These are phyloP conservation scores for Smittia aterrima DNA, from an alignment of 2,888 invertebrate species.

Conservation along the genomic window DNA sequence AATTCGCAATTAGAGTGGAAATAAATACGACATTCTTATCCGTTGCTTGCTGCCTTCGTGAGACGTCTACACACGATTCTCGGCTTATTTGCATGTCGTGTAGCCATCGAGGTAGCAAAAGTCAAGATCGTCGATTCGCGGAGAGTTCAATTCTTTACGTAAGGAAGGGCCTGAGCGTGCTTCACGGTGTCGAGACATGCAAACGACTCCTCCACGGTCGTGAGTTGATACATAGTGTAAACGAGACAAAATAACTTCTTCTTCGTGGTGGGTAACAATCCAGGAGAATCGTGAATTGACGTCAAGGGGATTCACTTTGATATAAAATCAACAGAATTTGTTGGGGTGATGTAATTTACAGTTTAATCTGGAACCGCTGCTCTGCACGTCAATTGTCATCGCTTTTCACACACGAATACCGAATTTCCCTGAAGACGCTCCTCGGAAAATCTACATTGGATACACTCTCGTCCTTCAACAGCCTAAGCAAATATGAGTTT, in stretches of 20 bases:
- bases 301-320: too few species aligned
- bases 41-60: not conserved
- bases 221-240: not conserved
- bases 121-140: too few species aligned
- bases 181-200: too few species aligned
- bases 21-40: conserved; percentile 9
- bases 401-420: not conserved
- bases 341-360: not conserved
- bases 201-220: not conserved
- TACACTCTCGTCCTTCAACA: not conserved
- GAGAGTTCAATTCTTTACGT: too few species aligned
- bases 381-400: not conserved
- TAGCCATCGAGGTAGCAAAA: too few species aligned
- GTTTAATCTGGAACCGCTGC: not conserved
- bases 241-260: not conserved
- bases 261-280: too few species aligned
- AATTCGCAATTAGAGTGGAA: conserved; percentile 35
- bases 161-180: too few species aligned
- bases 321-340: not conserved
- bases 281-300: too few species aligned
- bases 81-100: too few species aligned
- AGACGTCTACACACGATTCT: too few species aligned
- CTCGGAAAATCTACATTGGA: not conserved
- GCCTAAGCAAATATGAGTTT: conserved; percentile 3
- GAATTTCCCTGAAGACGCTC: too few species aligned